Conservation (phyloP, 2,888 invertebrate genomes). For the Cerceris ruficornis region DNA sequence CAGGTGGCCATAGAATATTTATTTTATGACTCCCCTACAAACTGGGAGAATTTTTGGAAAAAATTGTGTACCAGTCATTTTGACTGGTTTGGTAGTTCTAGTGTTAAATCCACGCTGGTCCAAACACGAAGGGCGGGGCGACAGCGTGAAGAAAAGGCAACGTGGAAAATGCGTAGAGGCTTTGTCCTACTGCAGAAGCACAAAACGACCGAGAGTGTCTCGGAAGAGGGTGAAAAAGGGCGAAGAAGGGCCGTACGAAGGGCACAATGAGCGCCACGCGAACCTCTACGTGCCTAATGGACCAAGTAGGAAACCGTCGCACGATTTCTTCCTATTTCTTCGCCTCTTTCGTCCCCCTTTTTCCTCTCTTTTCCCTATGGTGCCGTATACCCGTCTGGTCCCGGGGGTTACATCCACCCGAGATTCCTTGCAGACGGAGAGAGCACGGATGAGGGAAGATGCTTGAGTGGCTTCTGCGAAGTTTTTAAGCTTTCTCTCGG, state of each 20-base stretch:
- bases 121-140: too few species aligned
- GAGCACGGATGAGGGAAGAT: neutral
- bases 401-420: conserved; percentile 31
- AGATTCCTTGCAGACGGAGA: conserved; percentile 21
- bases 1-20: too few species aligned
- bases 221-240: neutral
- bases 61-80: too few species aligned
- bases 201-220: neutral
- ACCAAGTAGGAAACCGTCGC: conserved; percentile 31
- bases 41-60: too few species aligned
- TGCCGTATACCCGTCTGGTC: conserved; percentile 6
- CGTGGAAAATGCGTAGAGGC: too few species aligned
- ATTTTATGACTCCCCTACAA: too few species aligned
- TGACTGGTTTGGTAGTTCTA: too few species aligned
- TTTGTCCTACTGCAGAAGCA: neutral
- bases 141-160: too few species aligned
- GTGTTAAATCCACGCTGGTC: too few species aligned
- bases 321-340: conserved; percentile 10
- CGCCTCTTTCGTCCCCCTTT: neutral
- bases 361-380: neutral
- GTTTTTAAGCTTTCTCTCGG: neutral
- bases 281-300: conserved; percentile 52
- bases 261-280: conserved; percentile 26
- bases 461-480: neutral
- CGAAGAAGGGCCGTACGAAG: conserved; percentile 10